Evolutionary conservation across 1,140 invertebrate genomes (phyloP).

Genomic region (Drosophila tsacasi): DNA sequence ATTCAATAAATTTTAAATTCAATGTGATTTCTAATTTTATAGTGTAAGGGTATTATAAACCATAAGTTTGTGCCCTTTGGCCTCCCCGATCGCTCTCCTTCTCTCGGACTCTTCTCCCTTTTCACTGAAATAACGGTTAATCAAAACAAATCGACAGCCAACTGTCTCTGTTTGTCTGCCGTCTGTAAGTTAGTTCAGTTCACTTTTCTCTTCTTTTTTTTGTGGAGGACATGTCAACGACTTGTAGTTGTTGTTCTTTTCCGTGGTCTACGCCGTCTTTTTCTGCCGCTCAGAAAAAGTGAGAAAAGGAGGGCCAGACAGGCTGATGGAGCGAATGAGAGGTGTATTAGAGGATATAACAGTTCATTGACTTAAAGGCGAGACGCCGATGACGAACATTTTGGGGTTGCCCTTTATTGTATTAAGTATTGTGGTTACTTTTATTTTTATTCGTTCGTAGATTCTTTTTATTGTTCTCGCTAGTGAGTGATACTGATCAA

Average conservation of each 20-base stretch:
- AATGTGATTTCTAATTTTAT: neutral
- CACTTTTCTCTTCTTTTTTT: conserved; percentile 7
- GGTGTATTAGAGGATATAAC: conserved; percentile 12
- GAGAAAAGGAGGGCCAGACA: conserved; percentile 1
- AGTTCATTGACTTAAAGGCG: conserved; percentile 43
- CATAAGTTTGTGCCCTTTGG: no score
- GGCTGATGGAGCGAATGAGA: conserved; percentile 4
- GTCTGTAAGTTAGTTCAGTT: conserved; percentile 19
- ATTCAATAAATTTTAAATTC: no score
- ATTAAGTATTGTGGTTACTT: neutral
- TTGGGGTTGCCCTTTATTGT: conserved; percentile 32
- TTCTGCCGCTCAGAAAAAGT: conserved; percentile 11
- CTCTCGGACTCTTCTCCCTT: neutral
- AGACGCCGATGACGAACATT: conserved; percentile 11
- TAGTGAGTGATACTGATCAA: neutral
- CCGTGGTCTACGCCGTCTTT: conserved; percentile 16
- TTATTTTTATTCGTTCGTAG: neutral
- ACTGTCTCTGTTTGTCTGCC: conserved; percentile 1
- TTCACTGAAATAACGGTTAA: conserved; percentile 61
- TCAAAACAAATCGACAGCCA: conserved; percentile 67
- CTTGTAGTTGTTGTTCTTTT: conserved; percentile 42
- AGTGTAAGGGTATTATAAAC: neutral
- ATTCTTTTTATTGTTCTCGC: neutral
- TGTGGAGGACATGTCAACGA: conserved; percentile 70
- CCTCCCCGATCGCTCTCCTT: neutral